Base-by-base conservation (phyloP, 2,888 invertebrate species). In the Pyrrhosoma nymphula region DNA sequence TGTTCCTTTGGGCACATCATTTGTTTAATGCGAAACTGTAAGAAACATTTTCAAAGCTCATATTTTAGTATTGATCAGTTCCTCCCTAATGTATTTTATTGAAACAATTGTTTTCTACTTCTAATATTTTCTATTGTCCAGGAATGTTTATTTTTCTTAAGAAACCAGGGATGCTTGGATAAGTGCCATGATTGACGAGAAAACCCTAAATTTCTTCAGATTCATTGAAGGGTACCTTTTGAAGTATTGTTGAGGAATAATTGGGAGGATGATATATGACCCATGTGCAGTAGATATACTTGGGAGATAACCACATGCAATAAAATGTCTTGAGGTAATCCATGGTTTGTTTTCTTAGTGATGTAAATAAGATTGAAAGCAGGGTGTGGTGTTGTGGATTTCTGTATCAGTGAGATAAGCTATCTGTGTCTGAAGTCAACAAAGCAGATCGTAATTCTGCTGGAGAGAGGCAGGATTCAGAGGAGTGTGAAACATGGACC, bases 341-440 rank as follows among this genome's bases (percentile, higher is more conserved):
- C 35, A 30, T 18, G 4, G 82, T 82, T 30, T 82, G 35, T 35
- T 82, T 82, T 82, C 30, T 30, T 10, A 82, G 82, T 82, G 82
- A 82, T 82, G 75, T 82, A 82, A 82, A 82, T 82, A 82, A 82
- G 16, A 82, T 82, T 82, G 82, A 82, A 35, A 35, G 26, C 82
- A 82, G 82, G 82, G 82, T 82, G 82, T 82, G 82, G 82, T 82
- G 12, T n/a, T n/a, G 0, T 82, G 82, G 35, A 82, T 82, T 82
- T 82, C 82, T 82, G 30, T 82, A 82, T 82, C 82, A 82, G 82
- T 16, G 8, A 82, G 82, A 82, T 82, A 82, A 82, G 82, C 30
- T 82, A 82, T 82, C 82, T 18, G 82, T 35, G 30, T 82, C 2
- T 30, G 14, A 3, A 35, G 82, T 82, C 10, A 82, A 35, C 14